A percentile compares a stretch with the other conserved stretches of the same genome.
phyloP scores from a whole-genome alignment of 1,140 invertebrate species.

The Lordiphosa collinella region DNA sequence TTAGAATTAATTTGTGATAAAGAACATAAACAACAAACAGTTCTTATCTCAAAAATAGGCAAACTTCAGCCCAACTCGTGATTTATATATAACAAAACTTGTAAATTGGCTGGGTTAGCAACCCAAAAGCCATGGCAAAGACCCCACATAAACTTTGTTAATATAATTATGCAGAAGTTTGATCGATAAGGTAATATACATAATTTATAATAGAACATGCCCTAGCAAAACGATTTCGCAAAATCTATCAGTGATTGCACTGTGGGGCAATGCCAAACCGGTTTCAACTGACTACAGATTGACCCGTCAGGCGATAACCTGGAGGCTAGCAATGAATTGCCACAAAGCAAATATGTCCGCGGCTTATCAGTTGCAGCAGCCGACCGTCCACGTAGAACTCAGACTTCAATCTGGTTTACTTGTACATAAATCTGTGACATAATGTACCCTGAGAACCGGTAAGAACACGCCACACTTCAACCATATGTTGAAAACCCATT shows the following conservation, averaged over 20 bases:
- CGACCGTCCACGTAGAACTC: constrained; percentile 14
- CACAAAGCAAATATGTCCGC: constrained; percentile 11
- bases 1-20: constrained; percentile 31
- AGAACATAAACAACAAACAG: constrained; percentile 8
- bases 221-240: constrained; percentile 13
- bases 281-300: constrained; percentile 22
- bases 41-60: neutral
- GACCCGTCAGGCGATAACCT: constrained; percentile 38
- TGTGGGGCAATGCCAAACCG: constrained; percentile 12
- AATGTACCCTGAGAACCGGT: constrained; percentile 20
- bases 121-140: constrained; percentile 18
- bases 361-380: constrained; percentile 18
- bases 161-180: constrained; percentile 36
- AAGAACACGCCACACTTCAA: constrained; percentile 16
- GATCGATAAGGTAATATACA: too few relatives aligned
- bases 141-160: neutral
- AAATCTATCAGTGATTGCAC: constrained; percentile 15
- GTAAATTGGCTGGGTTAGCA: constrained; percentile 32
- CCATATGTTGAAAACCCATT: constrained; percentile 21
- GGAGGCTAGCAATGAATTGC: constrained; percentile 40
- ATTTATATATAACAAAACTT: constrained; percentile 9
- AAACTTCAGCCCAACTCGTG: constrained; percentile 26
- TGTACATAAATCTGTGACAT: constrained; percentile 22
- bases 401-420: constrained; percentile 26
- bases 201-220: too few relatives aligned